Conservation (phyloP, 2,888 invertebrate species). For the Agriopis aurantiaria region DNA sequence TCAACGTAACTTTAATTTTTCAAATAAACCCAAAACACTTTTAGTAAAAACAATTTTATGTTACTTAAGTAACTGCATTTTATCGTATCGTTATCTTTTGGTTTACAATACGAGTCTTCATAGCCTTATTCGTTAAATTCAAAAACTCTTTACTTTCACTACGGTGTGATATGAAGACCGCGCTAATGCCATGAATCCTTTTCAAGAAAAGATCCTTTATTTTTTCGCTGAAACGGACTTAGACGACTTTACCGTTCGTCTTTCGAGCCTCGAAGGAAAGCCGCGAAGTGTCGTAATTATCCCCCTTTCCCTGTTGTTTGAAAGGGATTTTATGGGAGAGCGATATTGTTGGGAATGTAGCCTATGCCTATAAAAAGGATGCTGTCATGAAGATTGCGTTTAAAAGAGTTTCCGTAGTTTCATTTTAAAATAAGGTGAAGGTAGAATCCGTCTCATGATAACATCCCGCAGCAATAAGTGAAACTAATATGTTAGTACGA, state of each 20-base stretch:
- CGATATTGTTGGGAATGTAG: conserved; percentile 5
- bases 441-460: no score
- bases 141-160: not conserved
- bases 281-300: conserved; percentile 84
- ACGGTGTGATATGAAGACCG: conserved; percentile 64
- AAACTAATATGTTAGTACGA: no score
- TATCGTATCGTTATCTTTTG: not conserved
- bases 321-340: conserved; percentile 45
- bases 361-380: not conserved
- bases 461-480: no score
- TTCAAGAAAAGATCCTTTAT: conserved; percentile 77
- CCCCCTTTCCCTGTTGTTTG: conserved; percentile 57
- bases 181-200: conserved; percentile 80
- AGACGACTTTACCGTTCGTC: conserved; percentile 83
- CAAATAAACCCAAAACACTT: no score
- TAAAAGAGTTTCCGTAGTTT: not conserved
- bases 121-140: not conserved
- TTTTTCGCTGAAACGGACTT: conserved; percentile 79
- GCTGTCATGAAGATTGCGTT: not conserved
- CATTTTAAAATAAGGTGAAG: no score
- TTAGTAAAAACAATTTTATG: no score
- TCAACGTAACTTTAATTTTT: no score
- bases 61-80: not conserved
- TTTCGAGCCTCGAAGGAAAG: conserved; percentile 76
- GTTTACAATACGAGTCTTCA: not conserved